Evolutionary conservation across 2,888 invertebrate genomes (phyloP).

Genomic region (Yponomeuta evonymella): DNA sequence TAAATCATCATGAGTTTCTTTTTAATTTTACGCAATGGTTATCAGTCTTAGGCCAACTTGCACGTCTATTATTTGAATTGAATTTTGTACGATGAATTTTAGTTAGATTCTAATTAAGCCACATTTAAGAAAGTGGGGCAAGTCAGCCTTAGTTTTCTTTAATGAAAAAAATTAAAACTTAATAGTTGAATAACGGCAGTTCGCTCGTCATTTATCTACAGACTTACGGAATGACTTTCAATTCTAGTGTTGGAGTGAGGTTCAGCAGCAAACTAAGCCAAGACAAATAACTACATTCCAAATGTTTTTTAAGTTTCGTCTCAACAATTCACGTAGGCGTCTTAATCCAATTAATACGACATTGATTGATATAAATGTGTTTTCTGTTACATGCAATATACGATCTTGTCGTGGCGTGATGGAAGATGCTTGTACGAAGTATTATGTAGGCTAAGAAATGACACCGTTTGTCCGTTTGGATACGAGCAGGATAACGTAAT

Average conservation of each 20-base stretch:
- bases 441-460: too few species aligned
- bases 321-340: conserved; percentile 47
- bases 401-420: conserved; percentile 13
- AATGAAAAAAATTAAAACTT: too few species aligned
- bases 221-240: neutral
- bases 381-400: conserved; percentile 3
- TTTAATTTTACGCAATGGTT: too few species aligned
- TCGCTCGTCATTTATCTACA: neutral
- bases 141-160: too few species aligned
- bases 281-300: neutral
- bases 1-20: too few species aligned
- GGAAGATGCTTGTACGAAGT: conserved; percentile 7
- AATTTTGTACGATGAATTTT: too few species aligned
- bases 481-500: too few species aligned
- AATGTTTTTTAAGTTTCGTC: neutral
- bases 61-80: too few species aligned
- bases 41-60: too few species aligned
- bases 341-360: conserved; percentile 73
- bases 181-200: neutral
- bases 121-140: too few species aligned
- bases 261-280: neutral
- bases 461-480: too few species aligned
- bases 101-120: too few species aligned
- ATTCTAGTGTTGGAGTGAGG: neutral
- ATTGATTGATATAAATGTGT: conserved; percentile 70